Conservation (phyloP, 2,888 invertebrate species). For the Watsonalla cultraria region DNA sequence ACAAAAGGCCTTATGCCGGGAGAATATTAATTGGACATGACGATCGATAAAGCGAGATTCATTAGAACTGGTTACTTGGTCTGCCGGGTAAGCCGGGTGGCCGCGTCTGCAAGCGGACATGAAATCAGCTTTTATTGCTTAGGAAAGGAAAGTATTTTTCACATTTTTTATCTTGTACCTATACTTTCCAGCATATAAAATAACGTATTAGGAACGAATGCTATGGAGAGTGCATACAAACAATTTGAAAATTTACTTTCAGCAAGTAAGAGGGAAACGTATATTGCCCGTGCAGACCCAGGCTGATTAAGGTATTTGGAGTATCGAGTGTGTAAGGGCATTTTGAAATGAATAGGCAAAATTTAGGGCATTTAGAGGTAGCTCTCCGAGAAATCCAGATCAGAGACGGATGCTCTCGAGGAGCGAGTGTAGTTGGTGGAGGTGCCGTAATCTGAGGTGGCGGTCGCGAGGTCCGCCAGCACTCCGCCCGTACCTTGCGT, state of each 20-base stretch:
- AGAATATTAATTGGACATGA: conserved; percentile 1
- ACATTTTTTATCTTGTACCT: background rate
- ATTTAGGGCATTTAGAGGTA: conserved; percentile 79
- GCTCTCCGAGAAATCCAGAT: conserved; percentile 93
- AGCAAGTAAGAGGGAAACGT: too few relatives aligned
- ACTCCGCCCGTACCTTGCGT: conserved; percentile 86
- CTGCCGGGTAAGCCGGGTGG: background rate
- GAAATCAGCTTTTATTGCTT: background rate
- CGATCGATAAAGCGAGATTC: conserved; percentile 1
- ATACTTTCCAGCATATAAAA: background rate
- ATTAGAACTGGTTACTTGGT: conserved; percentile 1
- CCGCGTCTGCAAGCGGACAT: background rate
- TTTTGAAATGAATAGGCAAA: background rate
- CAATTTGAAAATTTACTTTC: too few relatives aligned
- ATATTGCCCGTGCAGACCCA: too few relatives aligned
- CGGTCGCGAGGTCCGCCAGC: conserved; percentile 88
- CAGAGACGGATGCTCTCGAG: conserved; percentile 90
- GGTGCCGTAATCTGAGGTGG: conserved; percentile 87
- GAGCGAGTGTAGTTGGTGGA: conserved; percentile 90
- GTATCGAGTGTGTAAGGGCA: background rate
- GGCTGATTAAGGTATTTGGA: too few relatives aligned
- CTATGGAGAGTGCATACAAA: too few relatives aligned
- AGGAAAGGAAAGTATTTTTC: background rate
- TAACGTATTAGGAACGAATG: background rate
- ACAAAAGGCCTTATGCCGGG: background rate